phyloP scores from a whole-genome alignment of 2,113 vertebrate genomes.

The Cairina moschata region DNA sequence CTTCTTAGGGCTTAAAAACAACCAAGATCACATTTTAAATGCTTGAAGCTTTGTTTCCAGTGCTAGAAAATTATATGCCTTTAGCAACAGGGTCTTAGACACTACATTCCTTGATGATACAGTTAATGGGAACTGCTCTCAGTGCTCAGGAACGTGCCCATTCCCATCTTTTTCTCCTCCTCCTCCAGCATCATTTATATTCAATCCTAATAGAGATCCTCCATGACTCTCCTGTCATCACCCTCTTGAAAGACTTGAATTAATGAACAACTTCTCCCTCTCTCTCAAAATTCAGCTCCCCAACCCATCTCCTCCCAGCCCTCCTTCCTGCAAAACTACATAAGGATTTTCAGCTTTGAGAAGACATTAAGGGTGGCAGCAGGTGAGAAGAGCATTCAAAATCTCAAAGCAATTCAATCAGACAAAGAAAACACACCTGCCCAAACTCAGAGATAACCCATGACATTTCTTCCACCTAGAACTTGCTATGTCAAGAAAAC shows the following conservation, averaged over 20 bases:
- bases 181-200: background rate
- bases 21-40: background rate
- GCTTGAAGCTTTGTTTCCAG: background rate
- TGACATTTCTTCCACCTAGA: background rate
- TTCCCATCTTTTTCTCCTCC: background rate
- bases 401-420: background rate
- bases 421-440: background rate
- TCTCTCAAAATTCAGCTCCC: background rate
- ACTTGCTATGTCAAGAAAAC: background rate
- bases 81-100: background rate
- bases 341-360: background rate
- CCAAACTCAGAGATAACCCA: background rate
- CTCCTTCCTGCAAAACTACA: background rate
- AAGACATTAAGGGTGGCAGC: background rate
- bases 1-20: background rate
- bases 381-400: background rate
- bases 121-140: background rate
- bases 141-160: background rate
- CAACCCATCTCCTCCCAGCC: background rate
- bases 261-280: background rate
- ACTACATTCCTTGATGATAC: background rate
- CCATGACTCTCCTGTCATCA: background rate
- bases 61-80: background rate
- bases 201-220: background rate
- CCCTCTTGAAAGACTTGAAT: background rate